phyloP scores from a whole-genome alignment of 2,888 invertebrate genomes.

The Zaprionus obscuricornis region DNA sequence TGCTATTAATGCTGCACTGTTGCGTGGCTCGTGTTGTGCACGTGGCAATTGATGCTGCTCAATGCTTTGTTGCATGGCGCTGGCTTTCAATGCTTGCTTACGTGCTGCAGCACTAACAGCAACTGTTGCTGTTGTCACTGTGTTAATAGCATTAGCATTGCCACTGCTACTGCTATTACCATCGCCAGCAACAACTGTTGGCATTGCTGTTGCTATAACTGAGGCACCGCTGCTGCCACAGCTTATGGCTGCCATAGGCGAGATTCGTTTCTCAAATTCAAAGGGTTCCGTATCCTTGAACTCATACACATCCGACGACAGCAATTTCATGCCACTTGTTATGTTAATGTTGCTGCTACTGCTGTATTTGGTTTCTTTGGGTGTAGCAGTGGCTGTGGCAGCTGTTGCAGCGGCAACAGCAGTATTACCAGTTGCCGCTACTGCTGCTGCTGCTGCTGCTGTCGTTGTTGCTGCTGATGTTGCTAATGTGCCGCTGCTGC shows the following conservation, averaged over 20 bases:
- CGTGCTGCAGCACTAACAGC: slow-evolving; percentile 35
- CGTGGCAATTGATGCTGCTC: slow-evolving; percentile 45
- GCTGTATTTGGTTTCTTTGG: slow-evolving; percentile 55
- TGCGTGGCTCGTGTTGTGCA: slow-evolving; percentile 1
- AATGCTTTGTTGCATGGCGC: slow-evolving; percentile 35
- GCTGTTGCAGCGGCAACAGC: slow-evolving; percentile 23
- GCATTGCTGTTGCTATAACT: slow-evolving; percentile 21
- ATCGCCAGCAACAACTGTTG: slow-evolving; percentile 1
- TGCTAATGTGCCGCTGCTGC: slow-evolving; percentile 54
- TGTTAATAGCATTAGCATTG: too few species aligned
- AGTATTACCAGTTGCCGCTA: slow-evolving; percentile 11
- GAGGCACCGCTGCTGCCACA: slow-evolving; percentile 17
- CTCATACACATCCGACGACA: slow-evolving; percentile 89
- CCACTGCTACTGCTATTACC: neutral
- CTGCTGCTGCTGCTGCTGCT: neutral
- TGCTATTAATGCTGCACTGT: slow-evolving; percentile 4
- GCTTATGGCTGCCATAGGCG: slow-evolving; percentile 62
- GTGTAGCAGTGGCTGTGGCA: slow-evolving; percentile 5
- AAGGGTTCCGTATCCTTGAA: slow-evolving; percentile 95
- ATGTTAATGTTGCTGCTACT: slow-evolving; percentile 14
- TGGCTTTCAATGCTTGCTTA: slow-evolving; percentile 47
- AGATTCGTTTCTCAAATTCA: slow-evolving; percentile 89
- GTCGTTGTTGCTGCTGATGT: slow-evolving; percentile 7
- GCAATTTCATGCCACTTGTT: slow-evolving; percentile 39
- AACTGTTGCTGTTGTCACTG: neutral